A percentile compares a stretch with the other conserved stretches of the same genome.
phyloP scores from a whole-genome alignment of 53 echinoderm and acorn worm species.

The Luidia sarsii region DNA sequence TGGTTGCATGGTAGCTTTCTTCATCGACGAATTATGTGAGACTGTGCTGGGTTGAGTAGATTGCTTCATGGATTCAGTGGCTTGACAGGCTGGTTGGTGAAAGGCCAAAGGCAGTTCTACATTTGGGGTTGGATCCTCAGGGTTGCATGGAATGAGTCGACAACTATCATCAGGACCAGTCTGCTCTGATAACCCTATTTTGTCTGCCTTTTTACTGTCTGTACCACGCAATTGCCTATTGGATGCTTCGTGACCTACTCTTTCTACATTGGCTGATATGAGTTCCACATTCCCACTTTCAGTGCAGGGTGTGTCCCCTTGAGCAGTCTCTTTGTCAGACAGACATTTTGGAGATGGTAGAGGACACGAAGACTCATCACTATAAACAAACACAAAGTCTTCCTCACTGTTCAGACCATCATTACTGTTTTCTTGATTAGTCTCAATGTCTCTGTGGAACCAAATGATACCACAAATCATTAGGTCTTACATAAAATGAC shows the following conservation, averaged over 20 bases:
- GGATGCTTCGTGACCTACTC: not conserved
- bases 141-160: too few relatives aligned
- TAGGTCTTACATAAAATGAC: too few relatives aligned
- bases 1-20: too few relatives aligned
- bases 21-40: too few relatives aligned
- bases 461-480: not conserved
- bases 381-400: slow-evolving; percentile 19
- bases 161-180: not conserved
- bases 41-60: too few relatives aligned
- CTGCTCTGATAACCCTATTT: not conserved
- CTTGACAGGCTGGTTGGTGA: too few relatives aligned
- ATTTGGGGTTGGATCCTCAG: too few relatives aligned
- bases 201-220: not conserved
- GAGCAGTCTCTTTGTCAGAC: not conserved
- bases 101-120: too few relatives aligned
- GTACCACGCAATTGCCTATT: not conserved
- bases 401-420: slow-evolving; percentile 19
- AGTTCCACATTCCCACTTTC: not conserved
- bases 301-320: not conserved
- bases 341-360: slow-evolving; percentile 18
- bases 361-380: slow-evolving; percentile 27
- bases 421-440: not conserved
- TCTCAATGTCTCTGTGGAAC: slow-evolving; percentile 5
- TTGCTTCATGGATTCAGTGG: too few relatives aligned
- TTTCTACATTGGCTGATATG: not conserved